These are phyloP conservation scores for Caloenas nicobarica DNA, from an alignment of 2,113 vertebrate genomes.

Conservation along the genomic window DNA sequence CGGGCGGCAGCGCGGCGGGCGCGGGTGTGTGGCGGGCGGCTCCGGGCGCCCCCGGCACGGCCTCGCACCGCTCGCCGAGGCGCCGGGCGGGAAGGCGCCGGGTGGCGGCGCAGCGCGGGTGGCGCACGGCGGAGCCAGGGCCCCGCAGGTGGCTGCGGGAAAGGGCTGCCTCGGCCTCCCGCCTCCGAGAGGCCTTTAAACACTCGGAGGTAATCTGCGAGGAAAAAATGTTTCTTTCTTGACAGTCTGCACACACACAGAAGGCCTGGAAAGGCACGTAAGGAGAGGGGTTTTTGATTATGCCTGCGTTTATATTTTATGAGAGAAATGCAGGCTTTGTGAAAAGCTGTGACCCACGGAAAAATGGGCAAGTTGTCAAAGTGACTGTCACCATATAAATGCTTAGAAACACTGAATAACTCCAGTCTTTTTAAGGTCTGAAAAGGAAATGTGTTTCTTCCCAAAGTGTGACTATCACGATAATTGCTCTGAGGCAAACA, in stretches of 20 bases:
- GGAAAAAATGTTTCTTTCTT: fast-evolving
- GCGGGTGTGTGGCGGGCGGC: background rate
- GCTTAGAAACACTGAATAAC: background rate
- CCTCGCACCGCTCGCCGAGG: too few relatives aligned
- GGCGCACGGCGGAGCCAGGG: background rate
- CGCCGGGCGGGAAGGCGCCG: too few relatives aligned
- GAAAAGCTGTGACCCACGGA: background rate
- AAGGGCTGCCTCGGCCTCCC: fast-evolving
- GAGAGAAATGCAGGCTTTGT: background rate
- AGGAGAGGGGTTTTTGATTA: background rate
- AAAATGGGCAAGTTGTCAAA: background rate
- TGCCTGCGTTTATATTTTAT: background rate
- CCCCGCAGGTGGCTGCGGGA: fast-evolving
- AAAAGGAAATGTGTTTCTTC: background rate
- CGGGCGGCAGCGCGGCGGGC: background rate
- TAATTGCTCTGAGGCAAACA: background rate
- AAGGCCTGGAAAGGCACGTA: background rate
- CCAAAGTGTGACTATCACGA: fast-evolving
- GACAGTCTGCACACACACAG: fast-evolving
- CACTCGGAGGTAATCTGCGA: background rate
- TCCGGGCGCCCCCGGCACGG: background rate
- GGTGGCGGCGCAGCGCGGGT: background rate
- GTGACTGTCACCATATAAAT: fast-evolving
- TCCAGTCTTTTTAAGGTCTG: background rate
- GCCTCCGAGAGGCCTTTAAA: fast-evolving